These are phyloP conservation scores for Drosophila pandora DNA, from an alignment of 1,140 invertebrate species.

Conservation along the genomic window DNA sequence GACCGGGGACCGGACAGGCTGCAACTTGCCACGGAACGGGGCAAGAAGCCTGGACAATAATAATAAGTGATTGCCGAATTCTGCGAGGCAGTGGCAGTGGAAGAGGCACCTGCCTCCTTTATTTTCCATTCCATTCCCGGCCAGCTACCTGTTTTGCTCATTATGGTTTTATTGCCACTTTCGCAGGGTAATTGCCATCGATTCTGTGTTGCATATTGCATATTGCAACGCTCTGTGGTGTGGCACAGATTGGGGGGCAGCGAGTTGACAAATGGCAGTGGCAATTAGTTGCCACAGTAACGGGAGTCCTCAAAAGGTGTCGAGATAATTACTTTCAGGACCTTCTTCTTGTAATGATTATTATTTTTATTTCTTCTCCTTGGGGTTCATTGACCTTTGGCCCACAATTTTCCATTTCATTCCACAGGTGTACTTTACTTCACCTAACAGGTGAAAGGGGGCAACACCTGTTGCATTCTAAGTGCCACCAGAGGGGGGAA, in stretches of 20 bases:
- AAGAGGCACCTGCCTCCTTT: constrained; percentile 11
- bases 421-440: not conserved
- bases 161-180: constrained; percentile 68
- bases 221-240: not conserved
- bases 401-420: not conserved
- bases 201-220: constrained; percentile 17
- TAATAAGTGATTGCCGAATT: constrained; percentile 63
- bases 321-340: not conserved
- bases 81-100: constrained; percentile 12
- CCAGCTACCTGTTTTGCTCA: constrained; percentile 25
- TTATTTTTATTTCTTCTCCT: not conserved
- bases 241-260: not conserved
- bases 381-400: not conserved
- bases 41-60: constrained; percentile 6
- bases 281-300: constrained; percentile 1
- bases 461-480: constrained; percentile 16
- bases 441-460: constrained; percentile 2
- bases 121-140: constrained; percentile 4
- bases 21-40: not conserved
- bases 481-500: not conserved
- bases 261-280: constrained; percentile 1
- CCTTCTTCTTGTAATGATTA: not conserved
- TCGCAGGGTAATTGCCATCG: constrained; percentile 74
- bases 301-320: constrained; percentile 1
- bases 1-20: too few relatives aligned